Evolutionary conservation across 2,113 vertebrate genomes (phyloP).

Genomic region (Steatornis caripensis): DNA sequence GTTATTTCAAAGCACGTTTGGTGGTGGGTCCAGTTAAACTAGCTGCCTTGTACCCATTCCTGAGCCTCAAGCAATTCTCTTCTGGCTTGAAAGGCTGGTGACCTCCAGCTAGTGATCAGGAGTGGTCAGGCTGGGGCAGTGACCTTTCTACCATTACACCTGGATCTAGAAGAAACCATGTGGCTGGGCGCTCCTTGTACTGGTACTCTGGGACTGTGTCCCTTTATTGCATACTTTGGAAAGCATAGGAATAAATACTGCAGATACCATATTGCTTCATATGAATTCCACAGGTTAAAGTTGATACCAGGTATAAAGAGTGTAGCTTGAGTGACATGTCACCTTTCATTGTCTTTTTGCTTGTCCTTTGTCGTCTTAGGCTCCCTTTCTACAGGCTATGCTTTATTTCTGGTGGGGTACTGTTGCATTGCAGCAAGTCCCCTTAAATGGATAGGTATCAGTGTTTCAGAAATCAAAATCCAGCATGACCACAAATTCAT

Average conservation of each 20-base stretch:
- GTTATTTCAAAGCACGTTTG: neutral
- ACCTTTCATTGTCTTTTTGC: neutral
- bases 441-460: neutral
- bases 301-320: neutral
- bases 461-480: neutral
- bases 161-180: neutral
- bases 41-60: neutral
- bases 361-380: neutral
- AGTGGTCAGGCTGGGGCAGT: neutral
- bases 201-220: neutral
- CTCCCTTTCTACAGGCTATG: neutral
- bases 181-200: neutral
- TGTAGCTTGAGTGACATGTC: neutral
- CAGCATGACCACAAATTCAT: neutral
- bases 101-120: neutral
- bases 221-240: neutral
- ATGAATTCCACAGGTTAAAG: neutral
- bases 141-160: neutral
- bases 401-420: neutral
- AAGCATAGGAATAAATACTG: neutral
- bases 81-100: neutral
- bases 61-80: neutral
- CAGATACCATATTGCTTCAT: neutral
- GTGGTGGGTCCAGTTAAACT: neutral
- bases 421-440: neutral